Conservation (phyloP, 2,888 invertebrate genomes). For the Orthosia gracilis region DNA sequence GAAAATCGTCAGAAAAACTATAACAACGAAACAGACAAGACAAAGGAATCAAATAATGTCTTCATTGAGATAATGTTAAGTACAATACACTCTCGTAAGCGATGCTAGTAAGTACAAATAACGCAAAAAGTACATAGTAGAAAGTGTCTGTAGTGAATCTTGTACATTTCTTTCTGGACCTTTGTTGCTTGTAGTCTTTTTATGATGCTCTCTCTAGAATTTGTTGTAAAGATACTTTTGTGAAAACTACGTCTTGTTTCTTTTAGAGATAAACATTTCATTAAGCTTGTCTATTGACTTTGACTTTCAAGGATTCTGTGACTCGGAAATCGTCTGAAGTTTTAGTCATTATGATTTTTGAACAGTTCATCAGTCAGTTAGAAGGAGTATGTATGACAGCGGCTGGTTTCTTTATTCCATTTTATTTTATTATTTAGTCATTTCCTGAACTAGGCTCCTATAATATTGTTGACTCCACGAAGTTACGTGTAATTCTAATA, state of each 20-base stretch:
- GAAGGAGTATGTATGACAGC: not conserved
- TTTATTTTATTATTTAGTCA: not conserved
- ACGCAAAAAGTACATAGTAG: slow-evolving; percentile 15
- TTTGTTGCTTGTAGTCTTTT: slow-evolving; percentile 44
- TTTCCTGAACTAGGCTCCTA: not conserved
- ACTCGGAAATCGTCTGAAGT: not conserved
- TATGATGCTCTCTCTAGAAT: slow-evolving; percentile 28
- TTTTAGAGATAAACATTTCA: slow-evolving; percentile 4
- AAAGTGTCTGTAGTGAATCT: slow-evolving; percentile 36
- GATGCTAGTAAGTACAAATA: slow-evolving; percentile 53
- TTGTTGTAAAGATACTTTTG: slow-evolving; percentile 42
- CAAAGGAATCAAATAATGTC: slow-evolving; percentile 52
- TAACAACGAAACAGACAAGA: slow-evolving; percentile 18
- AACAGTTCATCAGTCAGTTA: not conserved
- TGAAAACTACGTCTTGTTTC: slow-evolving; percentile 10
- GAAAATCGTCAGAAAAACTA: slow-evolving; percentile 22
- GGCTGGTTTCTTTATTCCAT: not conserved
- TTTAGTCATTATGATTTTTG: not conserved
- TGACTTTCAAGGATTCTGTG: not conserved
- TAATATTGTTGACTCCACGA: not conserved
- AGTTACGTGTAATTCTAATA: not conserved
- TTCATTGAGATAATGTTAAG: slow-evolving; percentile 48
- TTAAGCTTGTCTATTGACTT: slow-evolving; percentile 2
- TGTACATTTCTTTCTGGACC: slow-evolving; percentile 43
- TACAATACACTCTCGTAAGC: slow-evolving; percentile 48